Conservation (phyloP, 2,888 invertebrate genomes). For the Drosophila mettleri region DNA sequence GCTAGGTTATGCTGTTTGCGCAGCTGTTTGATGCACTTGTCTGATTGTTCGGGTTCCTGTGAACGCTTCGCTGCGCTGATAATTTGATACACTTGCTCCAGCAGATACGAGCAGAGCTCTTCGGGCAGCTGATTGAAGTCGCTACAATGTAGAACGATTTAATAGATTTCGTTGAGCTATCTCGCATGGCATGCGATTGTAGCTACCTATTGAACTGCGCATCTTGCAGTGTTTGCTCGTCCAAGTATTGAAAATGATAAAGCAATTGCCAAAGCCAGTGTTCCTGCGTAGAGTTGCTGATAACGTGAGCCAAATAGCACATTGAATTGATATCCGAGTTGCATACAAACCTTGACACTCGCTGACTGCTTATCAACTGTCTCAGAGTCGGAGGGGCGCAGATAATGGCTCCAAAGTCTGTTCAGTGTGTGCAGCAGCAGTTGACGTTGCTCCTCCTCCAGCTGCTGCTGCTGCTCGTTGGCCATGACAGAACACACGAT, state of each 20-base stretch:
- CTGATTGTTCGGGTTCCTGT: slow-evolving; percentile 53
- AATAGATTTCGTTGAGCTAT: neutral
- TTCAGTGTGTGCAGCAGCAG: slow-evolving; percentile 76
- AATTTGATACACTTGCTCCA: slow-evolving; percentile 83
- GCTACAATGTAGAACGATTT: slow-evolving; percentile 52
- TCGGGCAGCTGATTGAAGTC: slow-evolving; percentile 83
- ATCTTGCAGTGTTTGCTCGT: slow-evolving; percentile 62
- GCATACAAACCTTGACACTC: slow-evolving; percentile 76
- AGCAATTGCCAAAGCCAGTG: slow-evolving; percentile 81
- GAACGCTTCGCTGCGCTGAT: slow-evolving; percentile 82
- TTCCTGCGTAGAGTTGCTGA: slow-evolving; percentile 64
- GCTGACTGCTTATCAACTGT: slow-evolving; percentile 54
- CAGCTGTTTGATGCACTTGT: slow-evolving; percentile 64
- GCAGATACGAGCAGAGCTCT: slow-evolving; percentile 82
- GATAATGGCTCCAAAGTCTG: slow-evolving; percentile 81
- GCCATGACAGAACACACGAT: slow-evolving; percentile 55
- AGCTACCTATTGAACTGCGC: slow-evolving; percentile 75
- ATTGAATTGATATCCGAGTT: slow-evolving; percentile 35
- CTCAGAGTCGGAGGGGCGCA: slow-evolving; percentile 61
- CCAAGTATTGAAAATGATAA: slow-evolving; percentile 79
- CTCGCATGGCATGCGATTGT: neutral
- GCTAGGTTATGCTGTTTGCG: slow-evolving; percentile 81
- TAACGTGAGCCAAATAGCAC: slow-evolving; percentile 10
- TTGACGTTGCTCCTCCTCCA: slow-evolving; percentile 51
- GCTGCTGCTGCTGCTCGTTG: slow-evolving; percentile 38